Evolutionary conservation across 1,140 invertebrate genomes (phyloP), one percentile per base, ranked within the genome.

Genomic region (Harlomillsia oculata): DNA sequence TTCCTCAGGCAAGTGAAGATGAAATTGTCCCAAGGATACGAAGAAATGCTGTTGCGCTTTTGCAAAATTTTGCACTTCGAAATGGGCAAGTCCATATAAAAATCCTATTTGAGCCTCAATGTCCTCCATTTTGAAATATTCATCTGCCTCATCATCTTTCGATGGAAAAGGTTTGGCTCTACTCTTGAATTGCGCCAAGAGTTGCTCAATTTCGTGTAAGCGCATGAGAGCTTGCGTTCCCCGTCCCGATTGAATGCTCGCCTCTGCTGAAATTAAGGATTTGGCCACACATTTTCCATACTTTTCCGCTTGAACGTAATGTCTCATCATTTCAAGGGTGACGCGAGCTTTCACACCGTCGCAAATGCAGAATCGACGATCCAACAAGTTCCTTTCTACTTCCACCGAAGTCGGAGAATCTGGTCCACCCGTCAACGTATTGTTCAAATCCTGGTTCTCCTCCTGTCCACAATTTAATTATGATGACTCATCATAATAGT

Each of bases 211-310:
- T 20, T 60, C 62, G 37, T 60, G 57, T 18, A 65, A 39, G 32
- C 58, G 55, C 23, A 44, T 23, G n/a, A 65, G 16, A 13, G 60
- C 60, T 55, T 60, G 57, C 16, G 8, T 36, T 20, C 46, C 45
- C 43, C 62, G 60, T n/a, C 64, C 64, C 18, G 60, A 25, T 8
- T 50, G 41, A 14, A 65, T 53, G 16, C 44, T 29, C 1, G 57
- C 23, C 16, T 65, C 64, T n/a, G 57, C 59, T 16, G 60, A 53
- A 6, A 58, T 54, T 32, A 65, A 23, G 11, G 60, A 51, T 39
- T 62, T 53, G 5, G 44, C 20, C 18, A 65, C 25, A 18, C 57
- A 62, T 60, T 62, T 60, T n/a, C 63, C 63, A 57, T 53, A 59
- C 23, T 65, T 65, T 28, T 59, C 51, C 14, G 60, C 64, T 29